A percentile compares a stretch with the other conserved stretches of the same genome.
Conservation (phyloP, 2,797 vertebrate species). For the Tenualosa ilisha region DNA sequence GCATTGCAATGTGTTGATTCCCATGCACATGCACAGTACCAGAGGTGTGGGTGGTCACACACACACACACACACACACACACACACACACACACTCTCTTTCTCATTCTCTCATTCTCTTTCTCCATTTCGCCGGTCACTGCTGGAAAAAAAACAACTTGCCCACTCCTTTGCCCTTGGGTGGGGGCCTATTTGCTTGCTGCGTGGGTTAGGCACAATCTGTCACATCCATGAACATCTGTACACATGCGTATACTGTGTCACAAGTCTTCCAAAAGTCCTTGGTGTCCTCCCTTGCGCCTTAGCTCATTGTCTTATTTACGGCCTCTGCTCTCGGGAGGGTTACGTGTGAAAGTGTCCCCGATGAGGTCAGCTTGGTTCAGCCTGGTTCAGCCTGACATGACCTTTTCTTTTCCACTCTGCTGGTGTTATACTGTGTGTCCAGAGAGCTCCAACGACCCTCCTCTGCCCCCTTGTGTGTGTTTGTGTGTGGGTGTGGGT, state of each 20-base stretch:
- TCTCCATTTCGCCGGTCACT: background rate
- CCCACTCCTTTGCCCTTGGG: conserved; percentile 19
- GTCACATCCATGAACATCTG: background rate
- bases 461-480: background rate
- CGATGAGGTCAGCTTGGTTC: conserved; percentile 4
- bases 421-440: background rate
- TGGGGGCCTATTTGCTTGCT: background rate
- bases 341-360: conserved; percentile 12
- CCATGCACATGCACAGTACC: background rate
- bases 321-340: background rate
- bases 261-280: background rate
- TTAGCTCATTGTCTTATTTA: conserved; percentile 25
- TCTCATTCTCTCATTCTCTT: background rate
- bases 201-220: background rate
- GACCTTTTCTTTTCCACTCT: background rate
- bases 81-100: background rate
- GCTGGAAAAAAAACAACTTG: background rate
- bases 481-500: background rate
- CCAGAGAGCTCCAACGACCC: background rate
- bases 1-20: conserved; percentile 5
- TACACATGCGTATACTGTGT: background rate
- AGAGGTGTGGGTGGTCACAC: conserved; percentile 3
- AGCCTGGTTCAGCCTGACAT: conserved; percentile 7
- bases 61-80: background rate
- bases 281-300: background rate